These are phyloP conservation scores for Triplophysa siluroides DNA, from an alignment of 2,113 vertebrate genomes.

Conservation along the genomic window DNA sequence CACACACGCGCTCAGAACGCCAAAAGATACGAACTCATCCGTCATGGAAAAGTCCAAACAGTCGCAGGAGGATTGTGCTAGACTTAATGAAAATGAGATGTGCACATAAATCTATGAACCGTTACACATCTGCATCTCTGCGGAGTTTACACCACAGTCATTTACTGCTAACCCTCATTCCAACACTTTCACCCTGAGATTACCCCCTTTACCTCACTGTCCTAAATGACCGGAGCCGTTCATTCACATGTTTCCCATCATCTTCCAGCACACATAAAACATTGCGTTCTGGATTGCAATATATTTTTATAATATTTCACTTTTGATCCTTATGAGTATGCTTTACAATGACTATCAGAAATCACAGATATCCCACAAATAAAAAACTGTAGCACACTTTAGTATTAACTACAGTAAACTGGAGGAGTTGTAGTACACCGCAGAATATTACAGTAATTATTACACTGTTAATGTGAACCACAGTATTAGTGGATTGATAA, in stretches of 20 bases:
- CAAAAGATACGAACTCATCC: conserved; percentile 50
- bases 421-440: no score
- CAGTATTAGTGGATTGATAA: no score
- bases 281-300: conserved; percentile 36
- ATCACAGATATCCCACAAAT: no score
- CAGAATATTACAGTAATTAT: no score
- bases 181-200: background rate
- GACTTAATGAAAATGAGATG: conserved; percentile 64
- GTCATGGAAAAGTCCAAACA: conserved; percentile 35
- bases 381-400: no score
- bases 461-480: no score
- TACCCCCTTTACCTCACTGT: conserved; percentile 17
- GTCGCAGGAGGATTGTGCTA: conserved; percentile 11
- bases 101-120: conserved; percentile 55
- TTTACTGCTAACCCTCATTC: conserved; percentile 44
- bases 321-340: background rate
- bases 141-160: conserved; percentile 54
- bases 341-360: no score
- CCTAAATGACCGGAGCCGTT: conserved; percentile 2
- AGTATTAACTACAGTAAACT: no score
- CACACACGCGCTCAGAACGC: conserved; percentile 22
- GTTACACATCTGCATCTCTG: conserved; percentile 58
- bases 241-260: conserved; percentile 6
- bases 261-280: background rate
- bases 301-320: conserved; percentile 47